Evolutionary conservation across 2,888 invertebrate species (phyloP), one percentile per base, ranked within the genome.

Genomic region (Diadromus collaris): DNA sequence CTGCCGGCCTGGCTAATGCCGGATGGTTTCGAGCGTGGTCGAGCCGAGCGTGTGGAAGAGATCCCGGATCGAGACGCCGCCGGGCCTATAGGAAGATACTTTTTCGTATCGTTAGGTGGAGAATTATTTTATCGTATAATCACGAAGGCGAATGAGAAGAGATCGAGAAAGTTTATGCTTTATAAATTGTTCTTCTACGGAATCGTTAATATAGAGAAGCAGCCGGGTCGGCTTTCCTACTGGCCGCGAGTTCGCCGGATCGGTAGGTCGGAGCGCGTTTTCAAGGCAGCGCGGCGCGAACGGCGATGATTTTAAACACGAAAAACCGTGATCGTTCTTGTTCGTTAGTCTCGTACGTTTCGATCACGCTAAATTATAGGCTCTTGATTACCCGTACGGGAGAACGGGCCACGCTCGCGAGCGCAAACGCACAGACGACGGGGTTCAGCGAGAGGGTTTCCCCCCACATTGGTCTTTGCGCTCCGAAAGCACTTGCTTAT

Each of bases 311-410:
- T 89, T 90, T 88, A 87, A 89, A 88, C 88, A 88, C 88, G 90
- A 90, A 89, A 89, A 90, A 89, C 86, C 87, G 83, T 83, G 86
- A 88, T 88, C 88, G 90, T 90, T 90, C 90, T 89, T 89, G 90
- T 90, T 90, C 90, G 87, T 90, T 90, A 90, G 90, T 83, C 84
- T 86, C 87, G 85, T 87, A 86, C 86, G 85, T 88, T 89, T 90
- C 90, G 90, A 90, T 90, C 89, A 85, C 86, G 86, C 88, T 89
- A 90, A 90, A 90, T 90, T 90, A 90, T 90, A 90, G 90, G 88
- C 88, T 87, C 88, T 90, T 90, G 90, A 90, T 90, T 89, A 89
- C 89, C 82, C 75, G 78, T 69, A 75, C 70, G 63, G 80, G 60
- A 27, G 54, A 72, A 75, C 77, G 44, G 32, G 46, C 24, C 24